Percentiles rank a stretch among this genome's conserved stretches.
Evolutionary conservation across 1,140 invertebrate genomes (phyloP).

Genomic region (Caenorhabditis remanei): DNA sequence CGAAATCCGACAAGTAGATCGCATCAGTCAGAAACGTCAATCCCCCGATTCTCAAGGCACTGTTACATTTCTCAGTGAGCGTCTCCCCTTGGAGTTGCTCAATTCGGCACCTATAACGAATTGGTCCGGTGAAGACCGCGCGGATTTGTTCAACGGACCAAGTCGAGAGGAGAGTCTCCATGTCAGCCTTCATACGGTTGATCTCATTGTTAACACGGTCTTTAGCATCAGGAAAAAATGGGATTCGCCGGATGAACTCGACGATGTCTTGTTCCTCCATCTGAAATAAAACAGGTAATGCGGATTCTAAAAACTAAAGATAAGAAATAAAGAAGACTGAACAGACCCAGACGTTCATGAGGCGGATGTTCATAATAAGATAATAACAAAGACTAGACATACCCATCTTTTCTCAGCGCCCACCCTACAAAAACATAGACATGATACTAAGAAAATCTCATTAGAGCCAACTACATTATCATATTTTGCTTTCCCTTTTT

Average conservation of each 20-base stretch:
- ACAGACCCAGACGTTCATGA: background rate
- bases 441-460: background rate
- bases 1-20: background rate
- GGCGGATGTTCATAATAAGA: background rate
- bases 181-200: slow-evolving; percentile 22
- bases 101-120: background rate
- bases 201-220: slow-evolving; percentile 33
- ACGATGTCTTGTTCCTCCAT: background rate
- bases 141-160: background rate
- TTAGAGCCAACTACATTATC: background rate
- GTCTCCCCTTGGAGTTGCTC: slow-evolving; percentile 7
- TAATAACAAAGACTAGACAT: slow-evolving; percentile 7
- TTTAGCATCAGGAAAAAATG: slow-evolving; percentile 6
- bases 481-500: too few species aligned
- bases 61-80: background rate
- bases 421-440: background rate
- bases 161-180: background rate
- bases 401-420: background rate
- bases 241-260: background rate
- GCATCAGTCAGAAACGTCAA: slow-evolving; percentile 22
- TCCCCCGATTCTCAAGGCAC: slow-evolving; percentile 30
- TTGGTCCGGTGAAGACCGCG: background rate
- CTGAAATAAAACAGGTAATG: too few species aligned
- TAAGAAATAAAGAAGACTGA: background rate
- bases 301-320: background rate